A percentile compares a stretch with the other conserved stretches of the same genome.
These are phyloP conservation scores for Protosalanx chinensis DNA, from an alignment of 2,797 vertebrate species.

Conservation along the genomic window DNA sequence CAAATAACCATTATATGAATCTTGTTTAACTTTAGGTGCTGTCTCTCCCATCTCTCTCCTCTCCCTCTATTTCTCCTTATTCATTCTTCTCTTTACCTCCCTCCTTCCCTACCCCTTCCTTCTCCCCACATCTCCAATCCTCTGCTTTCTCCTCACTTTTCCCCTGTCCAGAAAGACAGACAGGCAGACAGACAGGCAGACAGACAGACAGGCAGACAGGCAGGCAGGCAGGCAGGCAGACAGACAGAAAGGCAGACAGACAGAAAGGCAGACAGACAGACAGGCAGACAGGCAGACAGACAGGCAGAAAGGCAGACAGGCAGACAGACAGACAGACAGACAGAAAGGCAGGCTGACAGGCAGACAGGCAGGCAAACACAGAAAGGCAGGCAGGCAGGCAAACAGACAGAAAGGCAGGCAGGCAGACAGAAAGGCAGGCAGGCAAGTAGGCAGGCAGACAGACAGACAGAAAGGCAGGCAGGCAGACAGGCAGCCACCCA, in stretches of 20 bases:
- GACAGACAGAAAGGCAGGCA: too few species aligned
- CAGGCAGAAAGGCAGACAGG: too few species aligned
- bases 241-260: too few species aligned
- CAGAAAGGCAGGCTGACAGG: too few species aligned
- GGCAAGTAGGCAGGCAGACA: neutral
- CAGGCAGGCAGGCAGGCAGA: neutral
- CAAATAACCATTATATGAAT: neutral
- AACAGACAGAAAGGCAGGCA: too few species aligned
- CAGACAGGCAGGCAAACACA: too few species aligned
- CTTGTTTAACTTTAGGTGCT: neutral
- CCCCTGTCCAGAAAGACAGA: neutral
- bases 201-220: neutral
- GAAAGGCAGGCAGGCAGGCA: too few species aligned
- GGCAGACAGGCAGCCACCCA: neutral
- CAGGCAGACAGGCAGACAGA: too few species aligned
- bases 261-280: too few species aligned
- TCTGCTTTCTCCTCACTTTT: constrained; percentile 5
- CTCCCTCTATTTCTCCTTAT: neutral
- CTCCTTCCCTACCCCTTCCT: neutral
- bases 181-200: neutral
- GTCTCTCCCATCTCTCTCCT: neutral
- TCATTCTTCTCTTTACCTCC: neutral
- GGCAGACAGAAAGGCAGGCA: too few species aligned
- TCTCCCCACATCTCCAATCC: neutral
- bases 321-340: too few species aligned